phyloP scores from a whole-genome alignment of 2,113 vertebrate genomes.

The Silurus asotus region DNA sequence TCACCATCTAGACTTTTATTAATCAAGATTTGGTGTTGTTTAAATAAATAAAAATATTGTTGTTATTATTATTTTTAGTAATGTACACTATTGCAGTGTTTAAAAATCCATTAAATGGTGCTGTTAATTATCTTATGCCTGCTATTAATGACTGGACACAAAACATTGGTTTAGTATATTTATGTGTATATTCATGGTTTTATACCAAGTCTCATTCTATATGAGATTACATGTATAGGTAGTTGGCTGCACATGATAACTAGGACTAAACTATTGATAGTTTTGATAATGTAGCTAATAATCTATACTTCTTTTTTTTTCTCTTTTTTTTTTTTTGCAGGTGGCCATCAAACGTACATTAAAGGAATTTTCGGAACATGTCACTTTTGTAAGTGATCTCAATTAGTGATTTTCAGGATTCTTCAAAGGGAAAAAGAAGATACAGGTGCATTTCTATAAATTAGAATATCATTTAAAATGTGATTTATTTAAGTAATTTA shows the following conservation, averaged over 20 bases:
- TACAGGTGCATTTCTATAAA: too few species aligned
- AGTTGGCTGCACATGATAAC: not conserved
- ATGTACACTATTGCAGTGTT: not conserved
- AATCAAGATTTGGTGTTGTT: too few species aligned
- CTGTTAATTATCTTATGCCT: not conserved
- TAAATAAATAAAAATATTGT: too few species aligned
- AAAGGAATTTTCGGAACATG: not conserved
- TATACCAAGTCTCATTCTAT: not conserved
- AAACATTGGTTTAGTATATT: not conserved
- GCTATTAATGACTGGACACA: not conserved
- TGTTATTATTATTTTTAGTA: too few species aligned
- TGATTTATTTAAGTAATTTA: too few species aligned
- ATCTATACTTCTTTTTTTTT: not conserved
- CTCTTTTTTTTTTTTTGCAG: conserved; percentile 1
- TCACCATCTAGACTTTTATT: too few species aligned
- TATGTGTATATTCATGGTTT: too few species aligned
- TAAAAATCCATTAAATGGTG: not conserved
- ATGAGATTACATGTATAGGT: not conserved
- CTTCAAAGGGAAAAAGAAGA: too few species aligned
- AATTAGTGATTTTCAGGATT: not conserved
- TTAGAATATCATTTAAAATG: too few species aligned
- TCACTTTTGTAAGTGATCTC: not conserved
- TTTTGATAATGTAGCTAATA: not conserved
- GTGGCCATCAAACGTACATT: not conserved
- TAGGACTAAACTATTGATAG: not conserved